A percentile compares a stretch with the other conserved stretches of the same genome.
Evolutionary conservation across 2,113 vertebrate genomes (phyloP).

Genomic region (Patagioenas fasciata): DNA sequence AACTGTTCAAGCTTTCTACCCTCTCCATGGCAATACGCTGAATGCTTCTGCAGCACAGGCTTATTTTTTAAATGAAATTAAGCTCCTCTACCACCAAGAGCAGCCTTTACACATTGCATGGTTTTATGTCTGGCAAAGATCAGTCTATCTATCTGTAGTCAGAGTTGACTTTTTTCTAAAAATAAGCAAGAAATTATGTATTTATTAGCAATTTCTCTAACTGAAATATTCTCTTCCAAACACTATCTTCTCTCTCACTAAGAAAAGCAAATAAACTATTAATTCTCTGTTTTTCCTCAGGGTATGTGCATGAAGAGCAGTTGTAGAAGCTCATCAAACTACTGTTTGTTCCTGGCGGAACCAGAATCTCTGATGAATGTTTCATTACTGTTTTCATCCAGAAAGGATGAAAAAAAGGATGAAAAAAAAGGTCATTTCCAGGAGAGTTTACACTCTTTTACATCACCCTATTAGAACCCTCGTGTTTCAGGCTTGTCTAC

Average conservation of each 20-base stretch:
- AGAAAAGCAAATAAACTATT: slow-evolving; percentile 61
- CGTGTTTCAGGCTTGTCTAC: neutral
- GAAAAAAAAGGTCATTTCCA: neutral
- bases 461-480: neutral
- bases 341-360: slow-evolving; percentile 42
- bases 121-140: neutral
- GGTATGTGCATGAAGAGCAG: slow-evolving; percentile 9
- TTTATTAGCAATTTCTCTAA: slow-evolving; percentile 30
- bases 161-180: neutral
- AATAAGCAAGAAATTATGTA: slow-evolving; percentile 18
- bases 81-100: neutral
- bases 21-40: neutral
- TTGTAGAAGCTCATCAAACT: slow-evolving; percentile 57
- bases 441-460: neutral
- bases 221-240: slow-evolving; percentile 16
- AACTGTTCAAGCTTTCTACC: neutral
- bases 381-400: slow-evolving; percentile 1
- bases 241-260: slow-evolving; percentile 18
- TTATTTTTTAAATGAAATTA: neutral
- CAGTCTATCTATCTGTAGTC: neutral
- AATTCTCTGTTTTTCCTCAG: slow-evolving; percentile 49
- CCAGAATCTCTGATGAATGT: neutral
- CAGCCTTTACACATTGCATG: neutral
- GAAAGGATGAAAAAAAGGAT: neutral
- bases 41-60: neutral